Base-by-base conservation (phyloP, 92 coral and sea anemone genomes). In the Anthopleura xanthogrammica region DNA sequence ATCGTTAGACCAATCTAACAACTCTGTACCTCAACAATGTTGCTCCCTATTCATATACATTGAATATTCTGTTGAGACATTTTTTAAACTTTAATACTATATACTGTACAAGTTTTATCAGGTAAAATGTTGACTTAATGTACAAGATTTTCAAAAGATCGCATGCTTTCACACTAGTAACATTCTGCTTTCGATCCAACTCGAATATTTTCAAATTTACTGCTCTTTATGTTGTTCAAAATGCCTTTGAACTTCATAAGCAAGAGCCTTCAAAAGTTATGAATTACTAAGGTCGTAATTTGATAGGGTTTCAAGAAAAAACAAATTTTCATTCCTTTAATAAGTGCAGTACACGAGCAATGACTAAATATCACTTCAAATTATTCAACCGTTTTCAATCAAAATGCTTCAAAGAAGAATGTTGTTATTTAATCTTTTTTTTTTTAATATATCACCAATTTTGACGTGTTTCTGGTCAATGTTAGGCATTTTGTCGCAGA, bases 341-440 rank as follows among this genome's bases (percentile, higher is more conserved):
- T 29, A 12, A 68, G 7, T 36, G 41, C 16, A 23, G 41, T 3
- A n/a, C 36, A 9, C 12, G 2, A 68, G 42, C 4, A n/a, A 0
- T 10, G 20, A 68, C 17, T 13, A 68, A 23, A n/a, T 16, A 68
- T 3, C 42, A 19, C 17, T 36, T 68, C 42, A 68, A 68, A 12
- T 29, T 12, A 68, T 68, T 68, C 74, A 68, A 68, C 74, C 74
- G 74, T 68, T 68, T 68, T 36, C 16, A 36, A 68, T 68, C 42
- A 14, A 23, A 36, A 36, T 68, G 74, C 24, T 68, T 36, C 13
- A 68, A 68, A n/a, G 74, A 68, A 29, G 41, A 36, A 68, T 24
- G 74, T 12, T 29, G 42, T 1, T 68, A 23, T 23, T 11, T 16
- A 20, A 68, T 10, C 40, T 29, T 0, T 36, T 29, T 36, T 29